Base-by-base conservation (phyloP, 2,888 invertebrate species). In the Xestia sexstrigata region DNA sequence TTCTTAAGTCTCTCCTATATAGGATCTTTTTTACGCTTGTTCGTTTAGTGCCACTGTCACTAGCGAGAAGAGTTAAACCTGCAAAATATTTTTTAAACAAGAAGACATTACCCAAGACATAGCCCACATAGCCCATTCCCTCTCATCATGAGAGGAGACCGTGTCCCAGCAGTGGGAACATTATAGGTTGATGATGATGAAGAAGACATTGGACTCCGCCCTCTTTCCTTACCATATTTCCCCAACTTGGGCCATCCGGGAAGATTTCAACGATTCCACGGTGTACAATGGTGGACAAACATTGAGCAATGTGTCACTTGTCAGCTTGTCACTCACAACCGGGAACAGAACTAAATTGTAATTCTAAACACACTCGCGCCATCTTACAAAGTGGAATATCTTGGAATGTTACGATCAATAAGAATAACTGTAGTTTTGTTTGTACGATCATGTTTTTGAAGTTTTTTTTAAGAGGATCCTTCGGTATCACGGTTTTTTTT, bases 241-340 rank as follows among this genome's bases (percentile, higher is more conserved):
- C 11, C 3, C 9, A 69, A 69, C 78, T 79, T 88, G 76, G 63
- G 26, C 80, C 87, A 77, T 62, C 49, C 68, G 42, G 79, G 73
- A 81, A 83, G 70, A 84, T 81, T 78, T 79, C 78, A 81, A 88
- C 74, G 86, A 81, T 84, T 81, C 85, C 79, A 78, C 45, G 11
- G 71, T 71, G 75, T 74, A 88, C 87, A 88, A 87, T 86, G 69
- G 74, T 65, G 72, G 78, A 83, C 83, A 80, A 85, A 87, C 87
- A 86, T 89, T 87, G 81, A 86, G 83, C 84, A 88, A 89, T 87
- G 83, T 82, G 87, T 83, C 88, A 86, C 75, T 76, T 82, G 83
- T 87, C 78, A 73, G 78, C 81, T 63, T 17, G 78, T 78, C 85
- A 79, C 80, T 79, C 82, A 79, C 74, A 77, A 76, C 76, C 72